Evolutionary conservation across 2,797 vertebrate genomes (phyloP).

Genomic region (Coendou prehensilis): DNA sequence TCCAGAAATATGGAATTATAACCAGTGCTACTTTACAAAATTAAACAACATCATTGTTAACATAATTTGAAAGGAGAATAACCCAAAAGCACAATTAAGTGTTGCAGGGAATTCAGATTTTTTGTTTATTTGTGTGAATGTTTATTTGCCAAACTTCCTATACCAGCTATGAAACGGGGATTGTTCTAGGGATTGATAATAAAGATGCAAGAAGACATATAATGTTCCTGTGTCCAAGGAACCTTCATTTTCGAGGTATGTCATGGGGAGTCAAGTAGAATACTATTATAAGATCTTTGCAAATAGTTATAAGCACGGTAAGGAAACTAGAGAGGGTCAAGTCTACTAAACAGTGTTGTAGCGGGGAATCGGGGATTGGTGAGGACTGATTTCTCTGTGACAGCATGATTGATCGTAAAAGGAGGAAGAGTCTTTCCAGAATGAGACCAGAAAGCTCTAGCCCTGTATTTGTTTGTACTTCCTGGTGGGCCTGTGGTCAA

Average conservation of each 20-base stretch:
- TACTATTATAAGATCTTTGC: neutral
- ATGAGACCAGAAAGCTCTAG: neutral
- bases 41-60: neutral
- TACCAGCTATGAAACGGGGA: rapidly evolving
- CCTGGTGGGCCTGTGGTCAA: neutral
- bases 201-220: rapidly evolving
- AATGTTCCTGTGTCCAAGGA: rapidly evolving
- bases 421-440: neutral
- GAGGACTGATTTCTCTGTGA: neutral
- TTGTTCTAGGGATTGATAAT: neutral
- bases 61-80: neutral
- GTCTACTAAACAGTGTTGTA: too few species aligned
- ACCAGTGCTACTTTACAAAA: neutral
- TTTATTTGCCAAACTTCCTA: neutral
- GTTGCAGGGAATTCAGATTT: neutral
- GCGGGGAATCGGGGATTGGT: neutral
- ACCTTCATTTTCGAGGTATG: neutral
- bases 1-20: neutral
- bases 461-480: neutral
- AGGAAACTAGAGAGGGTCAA: neutral
- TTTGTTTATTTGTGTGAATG: neutral
- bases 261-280: neutral
- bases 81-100: neutral
- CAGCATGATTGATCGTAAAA: neutral
- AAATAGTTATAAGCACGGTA: neutral